These are phyloP conservation scores for Monomorium pharaonis DNA, from an alignment of 1,140 invertebrate species.

Conservation along the genomic window DNA sequence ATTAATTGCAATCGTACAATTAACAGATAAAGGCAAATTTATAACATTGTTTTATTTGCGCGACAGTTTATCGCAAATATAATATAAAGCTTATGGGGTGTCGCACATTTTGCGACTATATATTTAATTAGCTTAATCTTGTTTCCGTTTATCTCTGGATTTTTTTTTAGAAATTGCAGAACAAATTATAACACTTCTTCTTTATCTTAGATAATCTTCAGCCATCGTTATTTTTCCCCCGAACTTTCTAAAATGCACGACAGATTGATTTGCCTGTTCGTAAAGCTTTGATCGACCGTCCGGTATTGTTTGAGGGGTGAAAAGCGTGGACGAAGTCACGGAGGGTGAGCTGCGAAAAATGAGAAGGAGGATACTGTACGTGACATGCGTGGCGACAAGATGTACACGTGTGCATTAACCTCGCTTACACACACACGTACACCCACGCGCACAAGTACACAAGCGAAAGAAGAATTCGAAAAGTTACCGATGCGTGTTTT, in stretches of 20 bases:
- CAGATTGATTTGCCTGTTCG: constrained; percentile 23
- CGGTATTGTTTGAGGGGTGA: constrained; percentile 24
- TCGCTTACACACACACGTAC: not conserved
- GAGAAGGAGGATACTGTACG: constrained; percentile 46
- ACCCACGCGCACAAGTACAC: not conserved
- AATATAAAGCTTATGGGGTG: not conserved
- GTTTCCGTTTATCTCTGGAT: not conserved
- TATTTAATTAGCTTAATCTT: not conserved
- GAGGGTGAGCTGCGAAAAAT: constrained; percentile 31
- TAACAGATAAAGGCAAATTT: not conserved
- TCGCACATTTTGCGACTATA: not conserved
- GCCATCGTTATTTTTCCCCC: not conserved
- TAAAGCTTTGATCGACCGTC: constrained; percentile 19
- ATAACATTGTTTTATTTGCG: not conserved
- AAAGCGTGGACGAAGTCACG: constrained; percentile 8
- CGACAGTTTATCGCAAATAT: not conserved
- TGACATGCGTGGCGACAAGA: constrained; percentile 50
- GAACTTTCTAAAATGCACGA: constrained; percentile 9
- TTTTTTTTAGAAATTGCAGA: not conserved
- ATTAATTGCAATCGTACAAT: not conserved
- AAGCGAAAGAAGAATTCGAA: not conserved
- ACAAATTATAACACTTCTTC: not conserved
- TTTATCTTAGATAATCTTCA: not conserved
- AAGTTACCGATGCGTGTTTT: constrained; percentile 37
- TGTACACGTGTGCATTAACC: constrained; percentile 17